Evolutionary conservation across 2,888 invertebrate genomes (phyloP), one percentile per base, ranked within the genome.

Genomic region (Drosophila emarginata): DNA sequence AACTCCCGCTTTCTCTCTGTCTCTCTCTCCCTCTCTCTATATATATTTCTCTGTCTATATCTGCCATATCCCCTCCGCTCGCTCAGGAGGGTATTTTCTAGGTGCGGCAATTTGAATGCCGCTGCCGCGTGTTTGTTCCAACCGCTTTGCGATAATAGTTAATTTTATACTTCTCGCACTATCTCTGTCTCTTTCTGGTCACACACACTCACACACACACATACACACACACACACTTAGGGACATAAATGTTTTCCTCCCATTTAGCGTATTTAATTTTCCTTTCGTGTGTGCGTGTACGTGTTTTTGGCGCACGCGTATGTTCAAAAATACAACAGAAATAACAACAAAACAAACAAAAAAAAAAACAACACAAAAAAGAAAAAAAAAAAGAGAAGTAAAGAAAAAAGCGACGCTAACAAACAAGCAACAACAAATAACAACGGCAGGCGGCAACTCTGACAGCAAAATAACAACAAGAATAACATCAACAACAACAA

Each of bases 121-220:
- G 32, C 69, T 52, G 78, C 62, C 76, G 81, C 73, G 77, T 78
- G 80, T 80, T 79, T 81, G 45, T 84, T 72, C 78, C 72, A 84
- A 78, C 79, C 83, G 78, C 82, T 87, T 87, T 79, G 86, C 78
- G 86, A 79, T 84, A 78, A 76, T 87, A 87, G 80, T 86, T 88
- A 86, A 80, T 83, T 86, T 79, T 82, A 77, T 73, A 67, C 64
- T 40, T 50, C 32, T 64, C 39, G 14, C 56, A 14, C 54, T 32
- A 36, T 26, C 39, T 68, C 50, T 70, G 39, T 45, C 54, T 54
- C 68, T 62, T 58, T 40, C 56, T 50, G 45, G 67, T 61, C 53
- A 73, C 37, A 61, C 36, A 60, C 18, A 57, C 23, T 14, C 54
- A 51, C 36, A 66, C 7, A 18, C 26, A 32, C 36, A 28, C 12